phyloP scores from a whole-genome alignment of 2,113 vertebrate genomes.

The Dicentrarchus labrax region DNA sequence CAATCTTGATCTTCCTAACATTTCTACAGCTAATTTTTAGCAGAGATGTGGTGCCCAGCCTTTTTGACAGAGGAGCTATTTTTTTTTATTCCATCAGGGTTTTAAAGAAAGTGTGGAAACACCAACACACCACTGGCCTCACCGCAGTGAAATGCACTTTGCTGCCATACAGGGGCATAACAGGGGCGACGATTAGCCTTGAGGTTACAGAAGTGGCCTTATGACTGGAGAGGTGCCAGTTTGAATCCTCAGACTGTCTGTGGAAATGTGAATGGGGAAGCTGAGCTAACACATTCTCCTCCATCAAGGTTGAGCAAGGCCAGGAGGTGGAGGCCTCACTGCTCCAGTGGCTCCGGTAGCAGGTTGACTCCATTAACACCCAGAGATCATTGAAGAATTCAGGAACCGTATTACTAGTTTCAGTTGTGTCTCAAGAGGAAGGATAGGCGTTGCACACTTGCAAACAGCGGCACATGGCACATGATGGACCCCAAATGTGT shows the following conservation, averaged over 20 bases:
- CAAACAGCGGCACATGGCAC: not conserved
- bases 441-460: not conserved
- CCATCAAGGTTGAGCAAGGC: slow-evolving; percentile 2
- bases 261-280: slow-evolving; percentile 14
- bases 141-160: slow-evolving; percentile 34
- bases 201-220: slow-evolving; percentile 35
- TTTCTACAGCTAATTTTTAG: not conserved
- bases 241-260: slow-evolving; percentile 25
- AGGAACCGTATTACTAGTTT: slow-evolving; percentile 10
- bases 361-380: not conserved
- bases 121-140: slow-evolving; percentile 31
- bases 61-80: slow-evolving; percentile 9
- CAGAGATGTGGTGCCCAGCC: not conserved
- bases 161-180: slow-evolving; percentile 59
- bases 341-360: not conserved
- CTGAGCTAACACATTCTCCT: slow-evolving; percentile 6
- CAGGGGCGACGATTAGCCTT: slow-evolving; percentile 15
- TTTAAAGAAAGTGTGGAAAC: slow-evolving; percentile 54
- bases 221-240: slow-evolving; percentile 41
- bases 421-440: not conserved
- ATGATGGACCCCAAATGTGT: not conserved
- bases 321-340: not conserved
- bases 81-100: slow-evolving; percentile 35
- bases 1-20: not conserved
- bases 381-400: slow-evolving; percentile 8